These are phyloP conservation scores for Phortica okadai DNA, from an alignment of 2,888 invertebrate genomes.

Conservation along the genomic window DNA sequence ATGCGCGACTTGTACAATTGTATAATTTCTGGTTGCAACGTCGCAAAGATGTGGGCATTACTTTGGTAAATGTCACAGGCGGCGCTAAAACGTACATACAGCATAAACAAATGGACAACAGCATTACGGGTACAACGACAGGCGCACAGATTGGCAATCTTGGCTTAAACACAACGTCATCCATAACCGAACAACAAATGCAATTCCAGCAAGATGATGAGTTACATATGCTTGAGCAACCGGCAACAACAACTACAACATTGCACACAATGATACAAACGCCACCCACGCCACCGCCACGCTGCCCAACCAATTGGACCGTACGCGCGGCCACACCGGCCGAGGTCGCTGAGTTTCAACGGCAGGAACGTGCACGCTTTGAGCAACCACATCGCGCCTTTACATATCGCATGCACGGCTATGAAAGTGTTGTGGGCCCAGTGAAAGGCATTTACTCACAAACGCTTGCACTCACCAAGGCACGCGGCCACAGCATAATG, in stretches of 20 bases:
- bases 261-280: not conserved
- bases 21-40: conserved; percentile 89
- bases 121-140: not conserved
- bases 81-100: not conserved
- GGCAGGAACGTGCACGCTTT: conserved; percentile 90
- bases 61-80: too few relatives aligned
- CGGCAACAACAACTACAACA: not conserved
- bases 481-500: conserved; percentile 90
- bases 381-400: conserved; percentile 94
- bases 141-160: not conserved
- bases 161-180: not conserved
- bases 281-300: conserved; percentile 78
- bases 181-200: not conserved
- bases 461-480: conserved; percentile 79
- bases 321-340: conserved; percentile 87
- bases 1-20: conserved; percentile 84
- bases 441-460: conserved; percentile 87
- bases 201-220: conserved; percentile 5
- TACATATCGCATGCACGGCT: conserved; percentile 92
- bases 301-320: conserved; percentile 89
- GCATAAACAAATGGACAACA: not conserved
- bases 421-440: conserved; percentile 88
- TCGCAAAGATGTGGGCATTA: conserved; percentile 66
- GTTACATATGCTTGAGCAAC: not conserved
- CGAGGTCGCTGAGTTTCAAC: conserved; percentile 86